phyloP scores from a whole-genome alignment of 1,140 invertebrate genomes.

The Ostrea denselamellosa region DNA sequence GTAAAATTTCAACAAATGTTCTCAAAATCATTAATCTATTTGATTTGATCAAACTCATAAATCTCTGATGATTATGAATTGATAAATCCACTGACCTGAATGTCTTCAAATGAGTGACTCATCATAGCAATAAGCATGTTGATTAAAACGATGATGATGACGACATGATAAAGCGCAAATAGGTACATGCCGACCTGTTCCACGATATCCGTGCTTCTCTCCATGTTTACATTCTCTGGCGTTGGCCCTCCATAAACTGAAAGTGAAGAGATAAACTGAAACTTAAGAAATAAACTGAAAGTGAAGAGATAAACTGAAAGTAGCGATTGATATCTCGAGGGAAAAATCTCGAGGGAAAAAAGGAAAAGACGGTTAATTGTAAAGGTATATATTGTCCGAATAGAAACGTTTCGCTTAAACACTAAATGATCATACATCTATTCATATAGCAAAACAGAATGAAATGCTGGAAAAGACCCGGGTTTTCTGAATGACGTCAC shows the following conservation, averaged over 20 bases:
- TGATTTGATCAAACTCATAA: no score
- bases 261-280: background rate
- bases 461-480: no score
- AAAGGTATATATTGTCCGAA: no score
- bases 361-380: no score
- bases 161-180: conserved; percentile 80
- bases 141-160: conserved; percentile 83
- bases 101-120: conserved; percentile 82
- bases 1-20: no score
- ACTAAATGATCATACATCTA: no score
- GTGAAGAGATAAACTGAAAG: conserved; percentile 10
- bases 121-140: conserved; percentile 84
- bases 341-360: no score
- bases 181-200: conserved; percentile 82
- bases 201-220: conserved; percentile 76
- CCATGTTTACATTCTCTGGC: conserved; percentile 52
- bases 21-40: no score
- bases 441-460: no score
- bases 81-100: conserved; percentile 77
- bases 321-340: background rate
- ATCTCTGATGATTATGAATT: no score
- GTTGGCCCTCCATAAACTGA: conserved; percentile 57
- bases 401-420: no score
- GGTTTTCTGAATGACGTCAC: no score
- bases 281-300: conserved; percentile 58